A percentile compares a stretch with the other conserved stretches of the same genome.
phyloP scores from a whole-genome alignment of 2,113 vertebrate species.

The Pelvicachromis taeniatus region DNA sequence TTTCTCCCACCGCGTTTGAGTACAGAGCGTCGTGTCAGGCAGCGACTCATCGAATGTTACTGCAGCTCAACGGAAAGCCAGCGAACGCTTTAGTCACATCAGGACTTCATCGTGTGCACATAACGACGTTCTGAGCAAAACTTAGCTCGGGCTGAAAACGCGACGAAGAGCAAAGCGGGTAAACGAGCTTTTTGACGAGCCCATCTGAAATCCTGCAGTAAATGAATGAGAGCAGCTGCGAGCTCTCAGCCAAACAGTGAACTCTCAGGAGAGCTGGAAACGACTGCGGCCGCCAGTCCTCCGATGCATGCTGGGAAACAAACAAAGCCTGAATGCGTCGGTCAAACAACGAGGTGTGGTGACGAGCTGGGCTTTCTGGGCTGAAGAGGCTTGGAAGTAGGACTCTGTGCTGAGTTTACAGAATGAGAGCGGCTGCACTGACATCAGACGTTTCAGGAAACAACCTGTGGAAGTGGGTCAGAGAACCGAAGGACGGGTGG shows the following conservation, averaged over 20 bases:
- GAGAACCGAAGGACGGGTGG: not conserved
- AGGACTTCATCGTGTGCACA: not conserved
- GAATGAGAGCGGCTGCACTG: not conserved
- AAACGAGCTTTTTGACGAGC: not conserved
- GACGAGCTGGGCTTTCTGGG: not conserved
- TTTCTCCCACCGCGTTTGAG: not conserved
- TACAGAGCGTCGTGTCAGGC: too few relatives aligned
- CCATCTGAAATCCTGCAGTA: not conserved
- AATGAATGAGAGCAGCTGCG: slow-evolving; percentile 8
- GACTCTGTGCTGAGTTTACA: not conserved
- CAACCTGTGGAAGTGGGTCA: not conserved
- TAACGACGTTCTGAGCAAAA: too few relatives aligned
- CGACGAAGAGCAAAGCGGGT: not conserved
- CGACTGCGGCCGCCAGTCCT: not conserved
- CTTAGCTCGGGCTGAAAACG: not conserved
- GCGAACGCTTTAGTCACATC: not conserved
- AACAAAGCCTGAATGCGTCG: not conserved
- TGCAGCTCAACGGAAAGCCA: not conserved
- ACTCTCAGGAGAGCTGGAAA: not conserved
- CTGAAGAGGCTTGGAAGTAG: not conserved
- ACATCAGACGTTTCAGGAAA: not conserved
- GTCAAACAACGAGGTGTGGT: not conserved
- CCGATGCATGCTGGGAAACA: not conserved
- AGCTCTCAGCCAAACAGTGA: not conserved
- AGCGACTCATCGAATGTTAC: not conserved